These are phyloP conservation scores for Cheilosia impressa DNA, from an alignment of 2,888 invertebrate species.

Conservation along the genomic window DNA sequence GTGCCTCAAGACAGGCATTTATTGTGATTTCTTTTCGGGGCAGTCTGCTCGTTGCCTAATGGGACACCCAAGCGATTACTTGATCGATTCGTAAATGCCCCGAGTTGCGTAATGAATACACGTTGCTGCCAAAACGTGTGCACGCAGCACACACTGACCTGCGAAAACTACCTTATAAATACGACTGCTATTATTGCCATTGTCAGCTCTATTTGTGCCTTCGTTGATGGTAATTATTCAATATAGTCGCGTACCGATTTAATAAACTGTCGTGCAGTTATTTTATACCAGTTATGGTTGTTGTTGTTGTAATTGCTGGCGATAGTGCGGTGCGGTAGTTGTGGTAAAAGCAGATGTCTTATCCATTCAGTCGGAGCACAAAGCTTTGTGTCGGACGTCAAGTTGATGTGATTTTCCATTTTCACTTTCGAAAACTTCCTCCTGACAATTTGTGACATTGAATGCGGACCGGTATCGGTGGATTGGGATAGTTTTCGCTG, in stretches of 20 bases:
- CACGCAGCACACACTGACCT: slow-evolving; percentile 31
- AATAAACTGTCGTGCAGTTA: slow-evolving; percentile 62
- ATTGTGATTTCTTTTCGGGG: slow-evolving; percentile 29
- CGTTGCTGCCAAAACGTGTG: slow-evolving; percentile 35
- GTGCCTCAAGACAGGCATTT: slow-evolving; percentile 29
- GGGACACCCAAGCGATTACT: slow-evolving; percentile 17
- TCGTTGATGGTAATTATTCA: slow-evolving; percentile 59
- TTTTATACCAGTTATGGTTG: too few species aligned
- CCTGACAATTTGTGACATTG: slow-evolving; percentile 1
- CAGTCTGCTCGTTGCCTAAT: background rate
- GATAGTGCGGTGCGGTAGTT: background rate
- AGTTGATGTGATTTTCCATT: slow-evolving; percentile 35
- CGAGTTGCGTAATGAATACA: slow-evolving; percentile 58
- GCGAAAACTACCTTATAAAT: slow-evolving; percentile 9
- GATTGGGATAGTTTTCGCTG: slow-evolving; percentile 53
- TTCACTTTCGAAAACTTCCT: slow-evolving; percentile 28
- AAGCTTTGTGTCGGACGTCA: slow-evolving; percentile 60
- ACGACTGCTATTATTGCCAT: background rate
- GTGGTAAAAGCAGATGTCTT: slow-evolving; percentile 27
- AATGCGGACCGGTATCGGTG: slow-evolving; percentile 25
- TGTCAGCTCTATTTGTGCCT: background rate
- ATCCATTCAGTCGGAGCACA: slow-evolving; percentile 30
- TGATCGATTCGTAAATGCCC: slow-evolving; percentile 63
- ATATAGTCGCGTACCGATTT: slow-evolving; percentile 54
- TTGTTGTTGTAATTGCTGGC: background rate